Evolutionary conservation across 2,113 vertebrate genomes (phyloP), one percentile per base, ranked within the genome.

Genomic region (Datnioides undecimradiatus): DNA sequence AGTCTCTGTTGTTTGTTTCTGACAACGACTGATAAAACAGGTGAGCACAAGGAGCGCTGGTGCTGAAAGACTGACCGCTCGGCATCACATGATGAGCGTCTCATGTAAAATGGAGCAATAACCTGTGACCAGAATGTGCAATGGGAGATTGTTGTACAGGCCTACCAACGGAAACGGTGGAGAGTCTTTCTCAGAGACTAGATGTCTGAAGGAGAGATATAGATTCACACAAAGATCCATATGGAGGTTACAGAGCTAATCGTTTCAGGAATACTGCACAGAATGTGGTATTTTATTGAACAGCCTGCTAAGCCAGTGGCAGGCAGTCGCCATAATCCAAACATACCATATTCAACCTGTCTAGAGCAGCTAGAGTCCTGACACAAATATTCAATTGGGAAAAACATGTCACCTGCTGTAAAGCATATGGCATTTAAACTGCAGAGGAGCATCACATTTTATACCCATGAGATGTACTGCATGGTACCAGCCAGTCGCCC

Each of bases 41-140:
- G 51, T 64, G 41, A 55, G 71, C 27, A 11, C 43, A 23, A 57
- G 45, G 29, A 54, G 68, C 38, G 8, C 52, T 21, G 41, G 49
- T 48, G 81, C 76, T 72, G 59, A 41, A 59, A 79, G 62, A 57
- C 33, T 74, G 70, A 79, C 76, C 82, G 46, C 57, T 78, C n/a
- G 1, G 6, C 21, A 64, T 34, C 33, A 46, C 69, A 29, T 64
- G 77, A 84, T 55, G 55, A 80, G 72, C 48, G 79, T 80, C 76
- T 60, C 65, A 74, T 85, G 58, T 79, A 83, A 88, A 88, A 87
- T 79, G 87, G 74, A 87, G 73, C 40, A 40, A 38, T 31, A 43
- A 36, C 48, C 60, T 80, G 76, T 72, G 78, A 85, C 70, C 68
- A 60, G 74, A 84, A 81, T 77, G 45, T 59, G 58, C 65, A 79